phyloP scores from a whole-genome alignment of 2,888 invertebrate genomes.

The Drosophila basisetae region DNA sequence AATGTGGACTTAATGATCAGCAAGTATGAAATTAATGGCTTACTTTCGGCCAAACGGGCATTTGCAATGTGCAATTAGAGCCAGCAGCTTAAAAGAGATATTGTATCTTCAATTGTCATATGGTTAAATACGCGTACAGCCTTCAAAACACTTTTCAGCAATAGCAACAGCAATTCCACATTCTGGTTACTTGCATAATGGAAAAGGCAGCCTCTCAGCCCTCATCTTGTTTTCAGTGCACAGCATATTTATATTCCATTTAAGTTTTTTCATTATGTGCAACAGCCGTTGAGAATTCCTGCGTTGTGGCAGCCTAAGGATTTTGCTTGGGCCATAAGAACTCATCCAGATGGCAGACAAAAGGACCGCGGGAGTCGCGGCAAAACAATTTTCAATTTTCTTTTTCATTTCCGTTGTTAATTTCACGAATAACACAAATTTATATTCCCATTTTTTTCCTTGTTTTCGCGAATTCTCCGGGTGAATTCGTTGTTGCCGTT shows the following conservation, averaged over 20 bases:
- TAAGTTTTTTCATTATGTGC: constrained; percentile 74
- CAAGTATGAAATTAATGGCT: constrained; percentile 78
- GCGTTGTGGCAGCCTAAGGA: constrained; percentile 50
- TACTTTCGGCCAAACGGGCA: constrained; percentile 40
- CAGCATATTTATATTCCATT: constrained; percentile 68
- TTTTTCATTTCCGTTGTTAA: constrained; percentile 78
- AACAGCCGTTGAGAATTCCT: constrained; percentile 35
- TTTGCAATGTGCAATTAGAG: constrained; percentile 47
- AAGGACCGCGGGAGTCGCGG: constrained; percentile 1
- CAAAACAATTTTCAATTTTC: constrained; percentile 68
- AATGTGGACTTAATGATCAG: constrained; percentile 71
- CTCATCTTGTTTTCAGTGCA: constrained; percentile 5
- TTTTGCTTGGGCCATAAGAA: constrained; percentile 38
- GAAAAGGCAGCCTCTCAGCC: constrained; percentile 2
- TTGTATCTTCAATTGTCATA: constrained; percentile 26
- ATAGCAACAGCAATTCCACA: background rate
- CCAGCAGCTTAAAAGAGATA: constrained; percentile 38
- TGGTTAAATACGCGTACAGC: background rate
- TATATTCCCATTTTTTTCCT: constrained; percentile 59
- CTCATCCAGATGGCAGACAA: constrained; percentile 21
- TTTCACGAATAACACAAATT: constrained; percentile 80
- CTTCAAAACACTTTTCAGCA: constrained; percentile 3
- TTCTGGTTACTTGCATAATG: constrained; percentile 21
- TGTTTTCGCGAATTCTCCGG: constrained; percentile 4
- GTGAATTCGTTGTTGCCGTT: constrained; percentile 10